These are phyloP conservation scores for Thera obeliscata DNA, from an alignment of 2,888 invertebrate genomes.

Conservation along the genomic window DNA sequence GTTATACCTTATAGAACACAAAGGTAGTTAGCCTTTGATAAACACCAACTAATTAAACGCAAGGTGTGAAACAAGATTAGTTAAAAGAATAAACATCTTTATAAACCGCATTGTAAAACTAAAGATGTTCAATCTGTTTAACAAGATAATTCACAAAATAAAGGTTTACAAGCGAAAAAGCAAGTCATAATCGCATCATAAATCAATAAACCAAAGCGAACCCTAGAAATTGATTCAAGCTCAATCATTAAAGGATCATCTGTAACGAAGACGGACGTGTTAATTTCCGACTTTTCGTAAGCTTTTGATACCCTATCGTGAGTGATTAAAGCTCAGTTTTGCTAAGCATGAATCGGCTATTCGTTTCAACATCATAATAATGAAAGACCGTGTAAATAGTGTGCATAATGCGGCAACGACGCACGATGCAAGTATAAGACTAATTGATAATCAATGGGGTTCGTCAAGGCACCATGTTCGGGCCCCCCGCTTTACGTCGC, in stretches of 20 bases:
- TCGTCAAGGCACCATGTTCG: constrained; percentile 55
- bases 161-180: constrained; percentile 58
- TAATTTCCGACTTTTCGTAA: constrained; percentile 57
- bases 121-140: constrained; percentile 42
- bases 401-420: constrained; percentile 78
- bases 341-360: constrained; percentile 37
- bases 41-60: background rate
- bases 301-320: constrained; percentile 52
- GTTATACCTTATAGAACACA: too few species aligned
- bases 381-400: constrained; percentile 79
- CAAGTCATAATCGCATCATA: constrained; percentile 76
- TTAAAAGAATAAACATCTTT: background rate
- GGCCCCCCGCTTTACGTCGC: constrained; percentile 38
- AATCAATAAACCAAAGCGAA: constrained; percentile 77
- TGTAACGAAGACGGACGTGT: constrained; percentile 80
- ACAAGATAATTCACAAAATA: constrained; percentile 62
- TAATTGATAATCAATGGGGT: constrained; percentile 83
- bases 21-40: too few species aligned
- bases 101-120: constrained; percentile 7
- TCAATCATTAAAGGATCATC: constrained; percentile 79
- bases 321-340: constrained; percentile 52
- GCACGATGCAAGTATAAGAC: constrained; percentile 78
- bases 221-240: constrained; percentile 77
- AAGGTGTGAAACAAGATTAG: constrained; percentile 2
- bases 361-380: constrained; percentile 67